Evolutionary conservation across 2,797 vertebrate genomes (phyloP).

Genomic region (Avahi laniger): DNA sequence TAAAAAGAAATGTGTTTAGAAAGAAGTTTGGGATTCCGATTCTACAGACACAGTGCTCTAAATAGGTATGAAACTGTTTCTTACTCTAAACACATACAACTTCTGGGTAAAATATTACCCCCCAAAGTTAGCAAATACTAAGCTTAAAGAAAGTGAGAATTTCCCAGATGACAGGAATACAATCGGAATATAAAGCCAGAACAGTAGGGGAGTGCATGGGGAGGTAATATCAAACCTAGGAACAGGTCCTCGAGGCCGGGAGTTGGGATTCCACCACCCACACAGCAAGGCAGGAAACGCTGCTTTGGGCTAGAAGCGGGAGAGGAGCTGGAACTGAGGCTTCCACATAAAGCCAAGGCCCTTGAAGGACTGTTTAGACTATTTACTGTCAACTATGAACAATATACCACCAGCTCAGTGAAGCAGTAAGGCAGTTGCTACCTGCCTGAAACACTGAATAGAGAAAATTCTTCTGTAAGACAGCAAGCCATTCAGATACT

Average conservation of each 20-base stretch:
- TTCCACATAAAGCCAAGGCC: neutral
- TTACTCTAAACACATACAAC: neutral
- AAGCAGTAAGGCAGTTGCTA: neutral
- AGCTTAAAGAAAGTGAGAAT: slow-evolving; percentile 19
- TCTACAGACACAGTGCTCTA: neutral
- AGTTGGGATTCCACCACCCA: neutral
- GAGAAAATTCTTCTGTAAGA: neutral
- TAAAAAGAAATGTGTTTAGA: slow-evolving; percentile 23
- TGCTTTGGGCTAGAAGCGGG: neutral
- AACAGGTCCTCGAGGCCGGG: neutral
- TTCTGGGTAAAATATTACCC: neutral
- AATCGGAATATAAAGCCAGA: neutral
- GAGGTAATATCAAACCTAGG: neutral
- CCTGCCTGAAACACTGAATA: neutral
- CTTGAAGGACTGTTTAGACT: neutral
- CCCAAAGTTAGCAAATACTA: neutral
- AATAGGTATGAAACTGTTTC: neutral
- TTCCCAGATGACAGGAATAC: neutral
- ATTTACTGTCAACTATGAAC: neutral
- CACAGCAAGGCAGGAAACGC: neutral
- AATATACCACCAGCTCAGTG: neutral
- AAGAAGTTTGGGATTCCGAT: slow-evolving; percentile 16
- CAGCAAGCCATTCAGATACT: neutral
- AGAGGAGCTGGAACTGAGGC: neutral
- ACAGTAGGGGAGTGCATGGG: neutral